phyloP scores from a whole-genome alignment of 2,888 invertebrate species.

The Syrphus vitripennis region DNA sequence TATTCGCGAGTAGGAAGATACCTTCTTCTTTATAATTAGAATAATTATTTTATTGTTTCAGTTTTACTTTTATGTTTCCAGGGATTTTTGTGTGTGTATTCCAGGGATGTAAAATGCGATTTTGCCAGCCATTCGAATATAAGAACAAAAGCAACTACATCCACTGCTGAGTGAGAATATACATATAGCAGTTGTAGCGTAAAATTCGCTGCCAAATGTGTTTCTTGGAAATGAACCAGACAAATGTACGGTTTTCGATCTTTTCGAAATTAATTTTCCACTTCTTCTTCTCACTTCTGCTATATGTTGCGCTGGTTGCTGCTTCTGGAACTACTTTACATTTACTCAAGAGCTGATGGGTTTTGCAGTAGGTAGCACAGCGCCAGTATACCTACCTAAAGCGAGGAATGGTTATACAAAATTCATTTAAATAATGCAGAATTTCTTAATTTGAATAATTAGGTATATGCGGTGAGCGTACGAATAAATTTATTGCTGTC shows the following conservation, averaged over 20 bases:
- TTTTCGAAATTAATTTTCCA: constrained; percentile 42
- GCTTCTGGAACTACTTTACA: background rate
- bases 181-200: background rate
- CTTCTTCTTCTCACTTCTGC: background rate
- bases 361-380: background rate
- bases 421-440: constrained; percentile 33
- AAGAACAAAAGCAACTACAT: background rate
- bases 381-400: too few relatives aligned
- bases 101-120: background rate
- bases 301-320: background rate
- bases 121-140: constrained; percentile 20
- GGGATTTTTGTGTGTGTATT: constrained; percentile 4
- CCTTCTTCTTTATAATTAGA: constrained; percentile 50
- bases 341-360: background rate
- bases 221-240: constrained; percentile 62
- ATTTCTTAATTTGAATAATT: constrained; percentile 29
- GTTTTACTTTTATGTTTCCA: constrained; percentile 42
- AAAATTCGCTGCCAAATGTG: constrained; percentile 52
- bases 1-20: background rate
- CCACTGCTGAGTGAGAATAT: too few relatives aligned
- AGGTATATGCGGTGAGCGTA: constrained; percentile 8
- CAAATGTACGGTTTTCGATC: constrained; percentile 54
- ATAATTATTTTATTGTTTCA: constrained; percentile 67
- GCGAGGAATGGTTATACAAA: constrained; percentile 11
- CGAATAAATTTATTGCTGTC: constrained; percentile 22